Base-by-base conservation (phyloP, 2,888 invertebrate species). In the Trissolcus japonicus region DNA sequence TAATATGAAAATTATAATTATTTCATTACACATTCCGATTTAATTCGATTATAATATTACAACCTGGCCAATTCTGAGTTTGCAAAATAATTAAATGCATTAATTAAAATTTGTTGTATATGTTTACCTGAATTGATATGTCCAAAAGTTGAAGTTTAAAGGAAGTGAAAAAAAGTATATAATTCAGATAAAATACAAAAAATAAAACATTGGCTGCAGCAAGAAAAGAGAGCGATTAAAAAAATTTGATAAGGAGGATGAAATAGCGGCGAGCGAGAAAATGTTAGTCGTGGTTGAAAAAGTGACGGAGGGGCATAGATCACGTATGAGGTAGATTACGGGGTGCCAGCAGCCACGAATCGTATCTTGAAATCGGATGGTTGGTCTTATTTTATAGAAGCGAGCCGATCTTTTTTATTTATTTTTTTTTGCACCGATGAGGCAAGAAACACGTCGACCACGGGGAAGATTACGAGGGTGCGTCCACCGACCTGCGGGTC, bases 291-390 rank as follows among this genome's bases (percentile, higher is more conserved):
- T 25, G 67, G 43, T 19, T 48, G 73, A 76, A 79, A 79, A 74
- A 73, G 67, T 56, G 77, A 73, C 73, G 79, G 75, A 66, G 60
- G 80, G 80, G 82, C 80, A 83, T 84, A 80, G 86, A 86, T 86
- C 86, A 85, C 85, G 85, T 83, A 84, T 81, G 79, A 82, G 82
- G 83, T 78, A 83, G 85, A 86, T 85, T 84, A 83, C 81, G 75
- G 83, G 82, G 83, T 85, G 82, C 80, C 72, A 80, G 62, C 72
- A 80, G 81, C 67, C 75, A 79, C 78, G 83, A 83, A 85, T 85
- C 83, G 82, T 82, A 67, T 61, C 66, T 60, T 63, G 84, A 81
- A 83, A 85, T 85, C 84, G 82, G 83, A 81, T 83, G 35, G 82
- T 83, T 82, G 83, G 69, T 78, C 82, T 80, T 61, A 79, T 80